phyloP scores from a whole-genome alignment of 2,888 invertebrate genomes.

The Cephus spinipes region DNA sequence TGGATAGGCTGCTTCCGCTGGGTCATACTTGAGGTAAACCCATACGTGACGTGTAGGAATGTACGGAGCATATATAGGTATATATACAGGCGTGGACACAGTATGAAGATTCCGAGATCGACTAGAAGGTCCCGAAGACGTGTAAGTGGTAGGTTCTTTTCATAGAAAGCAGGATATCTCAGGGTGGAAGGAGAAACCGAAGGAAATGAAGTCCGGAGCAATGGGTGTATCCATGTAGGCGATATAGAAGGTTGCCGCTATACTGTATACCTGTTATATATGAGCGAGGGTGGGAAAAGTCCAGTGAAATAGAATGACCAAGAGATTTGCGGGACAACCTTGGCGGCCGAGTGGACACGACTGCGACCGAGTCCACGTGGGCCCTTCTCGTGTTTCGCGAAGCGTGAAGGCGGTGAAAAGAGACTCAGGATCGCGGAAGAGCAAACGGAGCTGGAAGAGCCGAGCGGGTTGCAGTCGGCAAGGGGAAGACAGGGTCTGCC shows the following conservation, averaged over 20 bases:
- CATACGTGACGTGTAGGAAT: background rate
- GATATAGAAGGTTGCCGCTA: background rate
- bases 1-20: background rate
- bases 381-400: background rate
- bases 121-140: background rate
- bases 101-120: background rate
- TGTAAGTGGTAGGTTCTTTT: background rate
- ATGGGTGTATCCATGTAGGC: background rate
- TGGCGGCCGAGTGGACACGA: background rate
- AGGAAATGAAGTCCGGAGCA: background rate
- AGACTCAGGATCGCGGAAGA: background rate
- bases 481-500: background rate
- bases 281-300: background rate
- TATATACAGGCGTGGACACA: background rate
- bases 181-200: background rate
- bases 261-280: background rate
- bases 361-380: background rate
- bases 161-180: background rate
- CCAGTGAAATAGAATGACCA: background rate
- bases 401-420: background rate
- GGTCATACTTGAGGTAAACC: background rate
- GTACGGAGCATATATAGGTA: background rate
- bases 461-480: background rate
- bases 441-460: background rate
- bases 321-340: background rate